Base-by-base conservation (phyloP, 2,888 invertebrate genomes). In the Lapara coniferarum region DNA sequence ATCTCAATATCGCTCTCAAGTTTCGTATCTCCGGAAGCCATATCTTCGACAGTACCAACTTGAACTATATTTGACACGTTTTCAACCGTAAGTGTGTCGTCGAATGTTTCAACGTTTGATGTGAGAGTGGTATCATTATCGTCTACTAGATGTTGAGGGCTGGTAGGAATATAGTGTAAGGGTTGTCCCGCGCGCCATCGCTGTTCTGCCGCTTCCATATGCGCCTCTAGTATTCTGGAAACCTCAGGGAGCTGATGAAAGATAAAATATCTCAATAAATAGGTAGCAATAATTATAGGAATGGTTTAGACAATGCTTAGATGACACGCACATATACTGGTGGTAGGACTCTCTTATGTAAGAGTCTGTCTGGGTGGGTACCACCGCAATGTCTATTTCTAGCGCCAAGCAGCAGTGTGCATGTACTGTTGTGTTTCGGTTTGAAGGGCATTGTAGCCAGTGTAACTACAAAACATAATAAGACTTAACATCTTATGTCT, bases 71-170 rank as follows among this genome's bases (percentile, higher is more conserved):
- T 72, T 16, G 71, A 30, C 2, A 10, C 44, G 12, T 74, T 80
- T 0, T 87, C 84, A 14, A 89, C 90, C 12, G 87, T 91, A 0
- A 93, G 77, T 0, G 93, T 93, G 10, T 89, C 89, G 71, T 91
- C 91, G 2, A 89, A 74, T 0, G 88, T 78, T 16, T 92, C 85
- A 19, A 81, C 79, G 25, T 86, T 87, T 0, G 88, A 82, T 0
- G 85, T 80, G 2, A 93, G 81, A 0, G 91, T 92, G 0, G 78
- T 75, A 37, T 92, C 91, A 30, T 85, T 81, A 0, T 84, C 88
- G 5, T 89, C 89, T 2, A 71, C 71, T 0, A 76, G 69, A 0
- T 83, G 84, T 0, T 82, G 73, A 0, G 83, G 83, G 37, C 82
- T 83, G 0, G 71, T 71, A 2, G 81, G 81, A 0, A 80, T 71